Base-by-base conservation (phyloP, 2,113 vertebrate genomes). In the Genyomyrus donnyi region DNA sequence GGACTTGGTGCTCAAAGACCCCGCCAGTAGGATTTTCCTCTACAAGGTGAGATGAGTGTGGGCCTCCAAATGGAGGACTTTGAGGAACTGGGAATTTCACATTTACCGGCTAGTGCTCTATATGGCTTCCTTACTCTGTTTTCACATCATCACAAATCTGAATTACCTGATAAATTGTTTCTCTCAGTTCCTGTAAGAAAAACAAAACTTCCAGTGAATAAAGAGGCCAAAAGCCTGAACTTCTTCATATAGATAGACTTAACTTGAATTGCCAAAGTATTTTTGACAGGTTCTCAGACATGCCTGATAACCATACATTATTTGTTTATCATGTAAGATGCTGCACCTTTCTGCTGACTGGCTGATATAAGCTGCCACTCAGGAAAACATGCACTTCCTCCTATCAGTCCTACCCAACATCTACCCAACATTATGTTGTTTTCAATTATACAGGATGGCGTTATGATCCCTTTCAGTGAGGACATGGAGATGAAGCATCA, bases 1-100 rank as follows among this genome's bases (percentile, higher is more conserved):
- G 91, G 96, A 96, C 84, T 90, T 97, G 93, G 93, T 95, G 5
- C 94, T 97, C 93, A 97, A 96, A 93, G 91, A 93, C 6, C 88
- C 88, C 0, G 88, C 88, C 9, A 96, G 94, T 95, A 96, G 93
- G 4, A 92, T 97, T 93, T 95, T 95, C 88, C 91, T 97, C 90
- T 96, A 95, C 11, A 97, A 97, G 96, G 97, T 97, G 93, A 95
- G 94, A 27, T 48, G 15, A 58, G 19, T 11, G 9, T 88, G 31
- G 1, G 0, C 5, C 77, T 50, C 66, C 35, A 52, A 49, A 19
- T 53, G 8, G 58, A 13, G 17, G 58, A 6, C 62, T 15, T 49
- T 15, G 2, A 13, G 13, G 42, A 49, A 27, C 84, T 7, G 21
- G 24, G 35, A 80, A 17, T 42, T 42, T 42, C 74, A 80, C 35